Evolutionary conservation across 2,888 invertebrate genomes (phyloP), one percentile per base, ranked within the genome.

Genomic region (Amiota communis): DNA sequence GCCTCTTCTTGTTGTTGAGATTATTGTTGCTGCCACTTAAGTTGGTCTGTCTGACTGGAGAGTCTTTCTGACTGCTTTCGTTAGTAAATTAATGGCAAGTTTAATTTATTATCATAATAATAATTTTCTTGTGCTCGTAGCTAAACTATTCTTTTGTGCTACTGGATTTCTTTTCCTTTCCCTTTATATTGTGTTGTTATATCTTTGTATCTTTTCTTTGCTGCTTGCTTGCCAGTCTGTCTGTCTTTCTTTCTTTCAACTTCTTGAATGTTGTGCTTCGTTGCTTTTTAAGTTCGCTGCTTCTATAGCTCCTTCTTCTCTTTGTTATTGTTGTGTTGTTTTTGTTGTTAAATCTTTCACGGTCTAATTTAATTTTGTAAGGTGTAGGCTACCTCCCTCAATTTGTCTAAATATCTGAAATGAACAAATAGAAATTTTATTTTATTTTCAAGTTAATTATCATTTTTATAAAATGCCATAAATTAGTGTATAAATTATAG

Each of bases 21-120:
- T 48, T 13, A 47, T 23, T 46, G 10, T 17, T 51, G 49, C 67
- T 48, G 10, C 67, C 15, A n/a, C 56, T 56, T 15, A n/a, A 8
- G 15, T 56, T n/a, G 56, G 47, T 56, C 48, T 65, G 17, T 20
- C 67, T 75, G 13, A 57, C 72, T 70, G 46, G 46, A 48, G 47
- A 20, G 17, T 46, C n/a, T 23, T 70, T 59, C 75, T 78, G 76
- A 48, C 78, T 79, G 77, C 73, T 77, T 81, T 78, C 77, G 78
- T 80, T 77, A 64, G 74, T 80, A 81, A 79, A 82, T 87, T 86
- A 86, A 85, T 86, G 83, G 83, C 83, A 81, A 83, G 78, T 80
- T 85, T 85, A 86, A 87, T 85, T 86, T 86, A 87, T 86, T 84
- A 85, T 80, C 83, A 86, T 88, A 83, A 87, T 86, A 87, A 86